phyloP scores from a whole-genome alignment of 2,113 vertebrate genomes.

The Arizona elegans region DNA sequence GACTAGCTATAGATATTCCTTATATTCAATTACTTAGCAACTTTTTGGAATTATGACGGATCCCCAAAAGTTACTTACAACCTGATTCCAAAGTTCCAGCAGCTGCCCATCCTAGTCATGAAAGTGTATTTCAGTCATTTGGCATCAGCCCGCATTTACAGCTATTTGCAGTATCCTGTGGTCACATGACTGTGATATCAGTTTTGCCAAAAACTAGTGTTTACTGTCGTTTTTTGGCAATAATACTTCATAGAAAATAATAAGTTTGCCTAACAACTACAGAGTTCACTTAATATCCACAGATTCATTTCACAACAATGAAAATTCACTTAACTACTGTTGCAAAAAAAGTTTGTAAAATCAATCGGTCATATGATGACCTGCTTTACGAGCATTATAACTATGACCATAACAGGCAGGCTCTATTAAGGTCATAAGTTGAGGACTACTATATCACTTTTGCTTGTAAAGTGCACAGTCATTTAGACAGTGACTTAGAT shows the following conservation, averaged over 20 bases:
- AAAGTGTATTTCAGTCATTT: too few species aligned
- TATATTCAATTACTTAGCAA: too few species aligned
- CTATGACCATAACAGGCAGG: not conserved
- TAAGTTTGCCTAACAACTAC: not conserved
- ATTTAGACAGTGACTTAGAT: not conserved
- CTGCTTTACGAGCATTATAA: not conserved
- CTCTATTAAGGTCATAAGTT: not conserved
- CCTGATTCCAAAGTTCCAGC: too few species aligned
- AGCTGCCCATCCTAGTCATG: too few species aligned
- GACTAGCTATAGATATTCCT: not conserved
- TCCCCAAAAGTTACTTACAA: too few species aligned
- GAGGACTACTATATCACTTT: not conserved
- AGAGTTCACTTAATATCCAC: not conserved
- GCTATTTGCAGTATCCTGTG: too few species aligned
- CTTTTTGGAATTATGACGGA: too few species aligned
- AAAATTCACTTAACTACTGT: not conserved
- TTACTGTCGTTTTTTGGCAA: not conserved
- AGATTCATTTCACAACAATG: not conserved
- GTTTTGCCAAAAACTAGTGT: too few species aligned
- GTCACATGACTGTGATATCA: too few species aligned
- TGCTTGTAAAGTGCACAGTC: not conserved
- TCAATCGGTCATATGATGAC: not conserved
- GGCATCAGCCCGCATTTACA: too few species aligned
- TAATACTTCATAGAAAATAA: not conserved
- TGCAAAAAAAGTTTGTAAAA: not conserved